Percentiles rank a stretch among this genome's conserved stretches.
phyloP scores from a whole-genome alignment of 1,140 invertebrate species.

The Saccostrea glomerata region DNA sequence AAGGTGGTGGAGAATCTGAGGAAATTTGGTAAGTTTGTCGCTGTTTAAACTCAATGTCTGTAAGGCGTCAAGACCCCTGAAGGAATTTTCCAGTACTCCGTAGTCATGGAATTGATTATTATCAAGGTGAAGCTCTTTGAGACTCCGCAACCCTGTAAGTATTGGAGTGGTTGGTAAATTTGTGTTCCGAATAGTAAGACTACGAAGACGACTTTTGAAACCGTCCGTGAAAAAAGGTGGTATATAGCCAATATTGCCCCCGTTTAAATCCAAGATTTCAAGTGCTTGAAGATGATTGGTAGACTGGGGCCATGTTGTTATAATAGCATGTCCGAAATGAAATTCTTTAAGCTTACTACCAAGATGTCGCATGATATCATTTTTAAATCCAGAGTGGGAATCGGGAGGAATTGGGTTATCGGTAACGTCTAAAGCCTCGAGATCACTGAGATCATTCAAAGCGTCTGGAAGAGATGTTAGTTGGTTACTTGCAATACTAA shows the following conservation, averaged over 20 bases:
- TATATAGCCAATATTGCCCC: not conserved
- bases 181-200: conserved; percentile 39
- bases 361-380: conserved; percentile 34
- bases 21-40: conserved; percentile 37
- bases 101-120: conserved; percentile 36
- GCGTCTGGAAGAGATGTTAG: not conserved
- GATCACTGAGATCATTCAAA: not conserved
- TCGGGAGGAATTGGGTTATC: conserved; percentile 31
- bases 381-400: not conserved
- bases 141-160: conserved; percentile 19
- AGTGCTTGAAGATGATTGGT: conserved; percentile 37
- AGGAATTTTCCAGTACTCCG: conserved; percentile 23
- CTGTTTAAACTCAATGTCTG: conserved; percentile 12
- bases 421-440: conserved; percentile 8
- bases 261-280: conserved; percentile 37
- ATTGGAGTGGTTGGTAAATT: conserved; percentile 11
- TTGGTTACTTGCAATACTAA: conserved; percentile 25
- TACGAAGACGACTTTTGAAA: not conserved
- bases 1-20: conserved; percentile 38
- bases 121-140: conserved; percentile 41
- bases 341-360: conserved; percentile 41
- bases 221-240: conserved; percentile 14
- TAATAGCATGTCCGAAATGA: conserved; percentile 29
- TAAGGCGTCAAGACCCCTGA: not conserved
- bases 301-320: not conserved